Evolutionary conservation across 2,888 invertebrate genomes (phyloP).

Genomic region (Phanerotoma sp.): DNA sequence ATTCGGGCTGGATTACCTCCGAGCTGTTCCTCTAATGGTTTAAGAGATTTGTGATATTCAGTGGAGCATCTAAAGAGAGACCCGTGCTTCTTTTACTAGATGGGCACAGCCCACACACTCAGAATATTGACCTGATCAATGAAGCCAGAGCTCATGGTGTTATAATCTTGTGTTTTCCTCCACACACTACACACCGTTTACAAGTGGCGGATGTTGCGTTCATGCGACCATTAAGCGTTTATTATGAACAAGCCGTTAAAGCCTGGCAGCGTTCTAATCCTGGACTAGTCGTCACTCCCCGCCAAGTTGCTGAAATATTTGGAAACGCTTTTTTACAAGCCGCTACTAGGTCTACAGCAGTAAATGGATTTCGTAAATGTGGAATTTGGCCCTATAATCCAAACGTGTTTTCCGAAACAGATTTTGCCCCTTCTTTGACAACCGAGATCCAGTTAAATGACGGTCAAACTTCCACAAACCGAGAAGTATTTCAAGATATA

Average conservation of each 20-base stretch:
- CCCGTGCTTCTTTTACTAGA: too few relatives aligned
- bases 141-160: too few relatives aligned
- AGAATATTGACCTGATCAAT: too few relatives aligned
- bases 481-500: too few relatives aligned
- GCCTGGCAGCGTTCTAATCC: conserved; percentile 39
- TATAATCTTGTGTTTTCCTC: too few relatives aligned
- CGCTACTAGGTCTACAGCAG: conserved; percentile 37
- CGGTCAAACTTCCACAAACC: too few relatives aligned
- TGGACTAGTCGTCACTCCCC: conserved; percentile 37
- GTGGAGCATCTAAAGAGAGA: too few relatives aligned
- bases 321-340: conserved; percentile 40
- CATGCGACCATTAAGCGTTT: conserved; percentile 38
- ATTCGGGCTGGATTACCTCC: too few relatives aligned
- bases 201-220: conserved; percentile 40
- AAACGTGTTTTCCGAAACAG: conserved; percentile 35
- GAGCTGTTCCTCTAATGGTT: too few relatives aligned
- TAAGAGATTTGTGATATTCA: too few relatives aligned
- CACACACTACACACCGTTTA: conserved; percentile 40
- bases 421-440: conserved; percentile 29
- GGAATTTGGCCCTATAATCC: conserved; percentile 33
- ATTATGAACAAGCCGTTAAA: conserved; percentile 37
- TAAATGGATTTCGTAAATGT: conserved; percentile 36
- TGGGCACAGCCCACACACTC: too few relatives aligned
- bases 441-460: too few relatives aligned
- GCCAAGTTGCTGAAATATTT: conserved; percentile 41